Percentiles rank a stretch among this genome's conserved stretches.
phyloP scores from a whole-genome alignment of 2,113 vertebrate species.

The Chelonoidis abingdonii region DNA sequence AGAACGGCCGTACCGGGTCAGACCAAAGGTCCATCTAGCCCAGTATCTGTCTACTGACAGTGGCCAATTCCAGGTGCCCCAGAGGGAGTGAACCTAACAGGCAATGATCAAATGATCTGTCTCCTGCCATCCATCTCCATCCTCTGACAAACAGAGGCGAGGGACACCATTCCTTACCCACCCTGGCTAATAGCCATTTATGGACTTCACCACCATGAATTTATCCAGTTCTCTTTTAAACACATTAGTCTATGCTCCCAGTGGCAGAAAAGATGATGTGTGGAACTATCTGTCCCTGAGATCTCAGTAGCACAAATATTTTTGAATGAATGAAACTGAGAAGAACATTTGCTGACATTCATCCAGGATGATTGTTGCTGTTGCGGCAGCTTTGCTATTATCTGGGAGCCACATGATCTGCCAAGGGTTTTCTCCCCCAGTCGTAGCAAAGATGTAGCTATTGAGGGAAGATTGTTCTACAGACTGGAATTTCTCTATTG shows the following conservation, averaged over 20 bases:
- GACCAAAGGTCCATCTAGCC: no score
- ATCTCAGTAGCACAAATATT: background rate
- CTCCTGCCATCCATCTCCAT: no score
- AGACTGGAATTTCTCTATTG: background rate
- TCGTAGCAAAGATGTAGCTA: background rate
- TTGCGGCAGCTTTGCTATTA: conserved; percentile 10
- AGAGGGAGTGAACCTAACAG: no score
- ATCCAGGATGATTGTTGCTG: background rate
- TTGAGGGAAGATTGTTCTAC: background rate
- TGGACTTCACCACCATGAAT: no score
- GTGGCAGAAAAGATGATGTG: background rate
- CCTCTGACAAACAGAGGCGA: no score
- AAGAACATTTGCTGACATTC: background rate
- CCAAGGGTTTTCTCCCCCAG: background rate
- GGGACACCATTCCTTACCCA: no score
- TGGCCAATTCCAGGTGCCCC: no score
- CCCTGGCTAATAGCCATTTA: no score
- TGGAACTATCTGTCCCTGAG: background rate
- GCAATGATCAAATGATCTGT: no score
- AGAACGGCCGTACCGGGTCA: no score
- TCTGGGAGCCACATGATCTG: background rate
- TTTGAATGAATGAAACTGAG: background rate
- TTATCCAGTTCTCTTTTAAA: no score
- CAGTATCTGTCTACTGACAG: no score
- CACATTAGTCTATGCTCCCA: background rate